phyloP scores from a whole-genome alignment of 2,113 vertebrate genomes.

The Varanus komodoensis region DNA sequence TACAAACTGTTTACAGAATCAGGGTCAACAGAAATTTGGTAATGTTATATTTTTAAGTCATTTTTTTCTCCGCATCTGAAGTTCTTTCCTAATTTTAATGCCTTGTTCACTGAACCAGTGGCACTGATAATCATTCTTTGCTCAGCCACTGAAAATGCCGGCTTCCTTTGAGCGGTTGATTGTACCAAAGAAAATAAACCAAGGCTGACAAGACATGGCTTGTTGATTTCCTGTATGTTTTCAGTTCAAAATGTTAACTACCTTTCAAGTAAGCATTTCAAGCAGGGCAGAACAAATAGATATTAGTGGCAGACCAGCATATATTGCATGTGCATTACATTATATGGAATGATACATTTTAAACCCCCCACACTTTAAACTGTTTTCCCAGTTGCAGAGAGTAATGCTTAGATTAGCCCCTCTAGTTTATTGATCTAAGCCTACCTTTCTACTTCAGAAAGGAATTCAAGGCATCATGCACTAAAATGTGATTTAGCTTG shows the following conservation, averaged over 20 bases:
- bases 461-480: constrained; percentile 10
- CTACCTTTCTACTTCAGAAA: background rate
- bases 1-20: background rate
- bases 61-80: background rate
- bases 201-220: constrained; percentile 7
- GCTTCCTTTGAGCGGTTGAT: constrained; percentile 8
- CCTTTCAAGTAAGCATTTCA: constrained; percentile 30
- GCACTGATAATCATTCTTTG: constrained; percentile 1
- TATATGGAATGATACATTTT: background rate
- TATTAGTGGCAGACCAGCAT: background rate
- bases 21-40: rapidly evolving
- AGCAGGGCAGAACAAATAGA: constrained; percentile 16
- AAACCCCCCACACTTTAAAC: background rate
- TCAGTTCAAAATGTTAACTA: background rate
- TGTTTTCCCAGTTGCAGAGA: background rate
- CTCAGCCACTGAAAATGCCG: constrained; percentile 7
- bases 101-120: background rate
- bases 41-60: background rate
- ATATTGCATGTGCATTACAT: background rate
- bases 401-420: background rate
- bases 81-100: background rate
- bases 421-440: background rate
- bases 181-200: background rate
- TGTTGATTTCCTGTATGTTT: background rate
- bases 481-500: background rate